Base-by-base conservation (phyloP, 2,113 vertebrate species). In the Megaleporinus macrocephalus region DNA sequence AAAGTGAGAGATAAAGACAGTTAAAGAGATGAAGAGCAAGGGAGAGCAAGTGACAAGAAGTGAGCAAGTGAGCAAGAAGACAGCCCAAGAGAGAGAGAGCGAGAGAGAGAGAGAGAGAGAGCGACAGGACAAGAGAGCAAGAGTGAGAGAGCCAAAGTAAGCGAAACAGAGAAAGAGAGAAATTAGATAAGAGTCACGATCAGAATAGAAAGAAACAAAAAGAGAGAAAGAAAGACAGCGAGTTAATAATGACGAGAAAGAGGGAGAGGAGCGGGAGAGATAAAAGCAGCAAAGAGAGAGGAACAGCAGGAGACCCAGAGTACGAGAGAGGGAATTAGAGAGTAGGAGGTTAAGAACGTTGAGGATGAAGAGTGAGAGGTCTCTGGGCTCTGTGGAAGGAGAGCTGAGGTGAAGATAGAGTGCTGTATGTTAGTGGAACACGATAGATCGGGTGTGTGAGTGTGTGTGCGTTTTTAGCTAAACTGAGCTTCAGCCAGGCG, bases 381-480 rank as follows among this genome's bases (percentile, higher is more conserved):
- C 30, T 65, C 63, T 47, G 7, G 47, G 71, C 47, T 22, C 20
- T 44, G 15, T 9, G 72, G 66, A 81, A 55, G 44, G 57, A 30
- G 26, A 81, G 72, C 70, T 73, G 27, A 33, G 72, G 72, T 15
- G 63, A 26, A 73, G 79, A 72, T 73, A 59, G 79, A 63, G 79
- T 47, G 33, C 22, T 49, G 24, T 77, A 49, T 55, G 41, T 51
- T 63, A 49, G 41, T 29, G n/a, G 51, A 76, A 18, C 68, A 79
- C 12, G 65, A 65, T 75, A 47, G 79, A 36, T 22, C 36, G 78
- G 36, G 73, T 73, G 61, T 53, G 62, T 44, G 59, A 63, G 72
- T 80, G 85, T 55, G 73, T 76, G 47, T 75, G 61, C 49, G 36
- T 44, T n/a, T n/a, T n/a, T n/a, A n/a, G n/a, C n/a, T n/a, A n/a